These are phyloP conservation scores for Xiphorhynchus erythropygius DNA, from an alignment of 2,797 vertebrate species.

Conservation along the genomic window DNA sequence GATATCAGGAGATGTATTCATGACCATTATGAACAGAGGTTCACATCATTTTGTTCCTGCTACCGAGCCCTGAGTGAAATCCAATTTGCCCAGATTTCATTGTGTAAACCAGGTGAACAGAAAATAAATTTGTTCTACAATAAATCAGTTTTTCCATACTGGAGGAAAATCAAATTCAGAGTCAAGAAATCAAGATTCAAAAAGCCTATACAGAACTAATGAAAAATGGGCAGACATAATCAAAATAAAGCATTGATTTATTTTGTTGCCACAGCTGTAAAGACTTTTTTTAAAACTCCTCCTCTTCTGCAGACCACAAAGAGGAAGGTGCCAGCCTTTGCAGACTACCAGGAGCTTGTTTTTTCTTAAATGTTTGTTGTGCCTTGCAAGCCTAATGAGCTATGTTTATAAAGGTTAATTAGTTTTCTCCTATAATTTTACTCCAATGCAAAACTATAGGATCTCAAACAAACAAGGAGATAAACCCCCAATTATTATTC, in stretches of 20 bases:
- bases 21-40: neutral
- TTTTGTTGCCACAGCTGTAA: neutral
- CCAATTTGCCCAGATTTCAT: constrained; percentile 1
- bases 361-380: neutral
- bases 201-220: neutral
- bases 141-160: constrained; percentile 1
- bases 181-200: neutral
- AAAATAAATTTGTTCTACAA: constrained; percentile 14
- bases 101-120: constrained; percentile 20
- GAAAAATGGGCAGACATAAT: neutral
- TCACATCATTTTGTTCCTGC: neutral
- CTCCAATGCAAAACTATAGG: neutral
- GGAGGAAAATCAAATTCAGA: constrained; percentile 8
- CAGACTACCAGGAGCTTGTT: neutral
- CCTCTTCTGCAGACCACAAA: neutral
- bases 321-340: neutral
- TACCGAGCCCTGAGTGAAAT: neutral
- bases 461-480: neutral
- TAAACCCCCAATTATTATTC: neutral
- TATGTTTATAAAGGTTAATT: constrained; percentile 21
- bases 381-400: neutral
- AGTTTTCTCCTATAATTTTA: neutral
- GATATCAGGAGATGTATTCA: neutral
- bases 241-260: neutral
- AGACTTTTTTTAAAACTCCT: neutral